Conservation (phyloP, 2,113 vertebrate genomes). For the Trichechus manatus region DNA sequence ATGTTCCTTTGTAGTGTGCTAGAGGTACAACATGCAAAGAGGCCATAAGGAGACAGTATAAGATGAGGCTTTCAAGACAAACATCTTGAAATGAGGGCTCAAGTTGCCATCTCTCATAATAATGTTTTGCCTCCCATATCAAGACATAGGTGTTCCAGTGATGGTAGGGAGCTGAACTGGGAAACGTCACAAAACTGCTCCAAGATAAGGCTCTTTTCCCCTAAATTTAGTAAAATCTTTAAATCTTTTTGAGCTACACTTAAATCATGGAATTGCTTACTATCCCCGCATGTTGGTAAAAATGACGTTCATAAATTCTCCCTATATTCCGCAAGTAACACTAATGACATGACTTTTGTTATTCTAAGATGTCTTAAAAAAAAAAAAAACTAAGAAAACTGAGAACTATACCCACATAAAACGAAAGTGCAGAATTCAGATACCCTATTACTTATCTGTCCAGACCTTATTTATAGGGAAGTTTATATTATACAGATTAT, state of each 20-base stretch:
- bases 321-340: not conserved
- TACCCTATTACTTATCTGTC: not conserved
- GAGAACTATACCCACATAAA: not conserved
- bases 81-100: not conserved
- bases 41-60: not conserved
- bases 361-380: not conserved
- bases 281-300: not conserved
- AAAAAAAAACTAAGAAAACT: not conserved
- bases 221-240: conserved; percentile 40
- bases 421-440: not conserved
- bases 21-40: not conserved
- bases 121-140: not conserved
- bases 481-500: conserved; percentile 11
- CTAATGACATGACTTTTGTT: not conserved
- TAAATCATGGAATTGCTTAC: not conserved
- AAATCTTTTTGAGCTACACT: conserved; percentile 10
- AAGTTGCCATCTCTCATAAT: not conserved
- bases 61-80: not conserved
- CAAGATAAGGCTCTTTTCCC: not conserved
- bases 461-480: not conserved
- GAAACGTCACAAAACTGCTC: not conserved
- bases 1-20: not conserved
- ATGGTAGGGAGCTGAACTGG: not conserved
- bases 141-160: not conserved
- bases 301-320: conserved; percentile 3